These are phyloP conservation scores for Neostethus bicornis DNA, from an alignment of 2,797 vertebrate genomes.

Conservation along the genomic window DNA sequence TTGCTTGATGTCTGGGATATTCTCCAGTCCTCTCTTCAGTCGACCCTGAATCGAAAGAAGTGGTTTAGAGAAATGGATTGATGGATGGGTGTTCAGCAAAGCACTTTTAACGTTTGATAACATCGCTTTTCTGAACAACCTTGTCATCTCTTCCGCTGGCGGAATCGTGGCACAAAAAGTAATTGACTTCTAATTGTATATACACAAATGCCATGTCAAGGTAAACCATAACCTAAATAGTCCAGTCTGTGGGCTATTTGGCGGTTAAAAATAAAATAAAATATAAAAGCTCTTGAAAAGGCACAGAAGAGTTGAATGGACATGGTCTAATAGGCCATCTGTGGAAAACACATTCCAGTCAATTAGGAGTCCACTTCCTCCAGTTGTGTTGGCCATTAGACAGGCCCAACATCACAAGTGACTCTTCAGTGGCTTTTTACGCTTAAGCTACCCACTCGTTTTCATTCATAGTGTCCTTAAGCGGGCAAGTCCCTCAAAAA, in stretches of 20 bases:
- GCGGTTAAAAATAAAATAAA: slow-evolving; percentile 38
- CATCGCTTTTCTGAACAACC: slow-evolving; percentile 48
- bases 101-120: slow-evolving; percentile 8
- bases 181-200: slow-evolving; percentile 68
- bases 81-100: slow-evolving; percentile 5
- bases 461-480: slow-evolving; percentile 55
- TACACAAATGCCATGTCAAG: slow-evolving; percentile 60
- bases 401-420: slow-evolving; percentile 60
- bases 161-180: slow-evolving; percentile 52
- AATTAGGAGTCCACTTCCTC: slow-evolving; percentile 78
- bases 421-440: slow-evolving; percentile 79
- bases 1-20: too few relatives aligned
- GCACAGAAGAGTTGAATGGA: slow-evolving; percentile 71
- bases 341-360: slow-evolving; percentile 73
- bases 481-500: slow-evolving; percentile 44
- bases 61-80: too few relatives aligned
- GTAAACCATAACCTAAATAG: slow-evolving; percentile 57
- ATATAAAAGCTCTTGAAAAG: slow-evolving; percentile 48
- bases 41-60: too few relatives aligned
- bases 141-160: slow-evolving; percentile 28
- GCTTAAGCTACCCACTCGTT: slow-evolving; percentile 48
- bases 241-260: slow-evolving; percentile 68
- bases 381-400: slow-evolving; percentile 76
- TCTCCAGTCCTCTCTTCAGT: too few relatives aligned
- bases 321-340: slow-evolving; percentile 77